Conservation (phyloP, 2,888 invertebrate genomes). For the Aporophyla nigra region DNA sequence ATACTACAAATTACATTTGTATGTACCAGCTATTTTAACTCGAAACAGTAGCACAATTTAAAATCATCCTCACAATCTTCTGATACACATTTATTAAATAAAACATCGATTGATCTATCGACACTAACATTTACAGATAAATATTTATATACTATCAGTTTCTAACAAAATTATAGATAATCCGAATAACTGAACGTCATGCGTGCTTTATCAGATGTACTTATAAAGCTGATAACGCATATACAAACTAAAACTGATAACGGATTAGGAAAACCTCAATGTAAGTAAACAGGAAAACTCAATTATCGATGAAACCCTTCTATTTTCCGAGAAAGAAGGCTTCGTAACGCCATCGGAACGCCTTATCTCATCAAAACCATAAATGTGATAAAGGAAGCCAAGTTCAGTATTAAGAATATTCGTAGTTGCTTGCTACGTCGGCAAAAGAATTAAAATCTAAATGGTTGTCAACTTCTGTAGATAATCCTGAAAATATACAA, state of each 20-base stretch:
- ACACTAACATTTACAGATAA: constrained; percentile 18
- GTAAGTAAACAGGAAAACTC: constrained; percentile 35
- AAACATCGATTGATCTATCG: constrained; percentile 15
- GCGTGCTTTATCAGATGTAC: constrained; percentile 25
- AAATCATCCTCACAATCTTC: constrained; percentile 13
- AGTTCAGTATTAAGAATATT: too few species aligned
- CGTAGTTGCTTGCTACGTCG: too few species aligned
- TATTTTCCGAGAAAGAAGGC: background rate
- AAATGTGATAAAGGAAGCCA: too few species aligned
- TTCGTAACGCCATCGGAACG: too few species aligned
- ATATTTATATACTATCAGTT: background rate
- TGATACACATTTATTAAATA: background rate
- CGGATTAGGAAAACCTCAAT: background rate
- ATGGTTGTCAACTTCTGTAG: too few species aligned
- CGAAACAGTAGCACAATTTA: constrained; percentile 25
- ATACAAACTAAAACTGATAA: constrained; percentile 8
- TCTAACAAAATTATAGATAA: constrained; percentile 24
- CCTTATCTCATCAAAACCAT: too few species aligned
- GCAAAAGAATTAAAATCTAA: too few species aligned
- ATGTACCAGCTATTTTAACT: background rate
- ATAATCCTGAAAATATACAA: too few species aligned
- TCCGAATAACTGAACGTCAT: constrained; percentile 12
- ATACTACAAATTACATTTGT: background rate
- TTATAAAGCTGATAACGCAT: background rate
- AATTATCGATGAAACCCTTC: constrained; percentile 20